Evolutionary conservation across 1,140 invertebrate genomes (phyloP).

Genomic region (Drosophila orosa): DNA sequence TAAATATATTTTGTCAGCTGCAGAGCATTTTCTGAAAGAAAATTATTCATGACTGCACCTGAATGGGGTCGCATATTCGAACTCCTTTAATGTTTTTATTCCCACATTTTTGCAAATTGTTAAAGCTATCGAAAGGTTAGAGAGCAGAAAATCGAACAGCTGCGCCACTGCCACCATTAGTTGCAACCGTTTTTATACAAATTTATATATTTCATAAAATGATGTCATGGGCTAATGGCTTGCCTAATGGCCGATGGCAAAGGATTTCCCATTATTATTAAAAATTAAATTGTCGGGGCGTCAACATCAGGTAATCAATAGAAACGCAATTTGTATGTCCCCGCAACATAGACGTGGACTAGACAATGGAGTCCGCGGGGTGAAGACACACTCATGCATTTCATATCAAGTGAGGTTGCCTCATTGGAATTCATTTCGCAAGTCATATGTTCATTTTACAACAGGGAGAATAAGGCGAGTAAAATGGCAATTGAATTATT

Average conservation of each 20-base stretch:
- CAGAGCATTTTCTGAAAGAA: slow-evolving; percentile 9
- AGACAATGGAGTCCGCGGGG: slow-evolving; percentile 25
- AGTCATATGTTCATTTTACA: slow-evolving; percentile 42
- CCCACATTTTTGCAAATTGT: slow-evolving; percentile 24
- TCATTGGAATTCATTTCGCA: slow-evolving; percentile 45
- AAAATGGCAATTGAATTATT: slow-evolving; percentile 50
- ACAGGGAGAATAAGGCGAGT: slow-evolving; percentile 13
- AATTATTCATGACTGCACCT: slow-evolving; percentile 51
- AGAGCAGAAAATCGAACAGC: slow-evolving; percentile 26
- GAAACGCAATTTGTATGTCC: neutral
- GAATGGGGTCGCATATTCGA: slow-evolving; percentile 30
- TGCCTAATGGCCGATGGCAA: slow-evolving; percentile 26
- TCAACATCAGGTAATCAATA: slow-evolving; percentile 25
- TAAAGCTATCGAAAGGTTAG: slow-evolving; percentile 39
- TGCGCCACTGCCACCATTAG: slow-evolving; percentile 37
- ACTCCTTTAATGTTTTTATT: slow-evolving; percentile 15
- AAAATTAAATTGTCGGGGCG: slow-evolving; percentile 22
- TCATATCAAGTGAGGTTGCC: slow-evolving; percentile 4
- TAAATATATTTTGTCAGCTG: slow-evolving; percentile 4
- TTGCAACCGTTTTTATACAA: slow-evolving; percentile 25
- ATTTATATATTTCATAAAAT: slow-evolving; percentile 34
- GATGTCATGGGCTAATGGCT: slow-evolving; percentile 47
- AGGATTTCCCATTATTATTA: slow-evolving; percentile 39
- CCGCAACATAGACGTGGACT: slow-evolving; percentile 9
- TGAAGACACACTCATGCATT: slow-evolving; percentile 18